phyloP scores from a whole-genome alignment of 2,113 vertebrate genomes.

The Oreotrochilus melanogaster region DNA sequence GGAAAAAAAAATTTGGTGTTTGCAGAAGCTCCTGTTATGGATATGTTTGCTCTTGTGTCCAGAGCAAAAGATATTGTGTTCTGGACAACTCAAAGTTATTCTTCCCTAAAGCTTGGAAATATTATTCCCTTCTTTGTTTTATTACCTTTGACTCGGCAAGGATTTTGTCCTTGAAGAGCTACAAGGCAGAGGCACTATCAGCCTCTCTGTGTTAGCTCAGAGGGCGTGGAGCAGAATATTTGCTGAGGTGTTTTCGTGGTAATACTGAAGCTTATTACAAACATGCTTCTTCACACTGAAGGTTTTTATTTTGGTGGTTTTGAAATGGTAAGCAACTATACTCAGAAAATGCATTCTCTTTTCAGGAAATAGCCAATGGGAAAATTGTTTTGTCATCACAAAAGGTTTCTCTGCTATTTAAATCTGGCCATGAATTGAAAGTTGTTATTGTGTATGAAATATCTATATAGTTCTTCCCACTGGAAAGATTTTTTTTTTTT shows the following conservation, averaged over 20 bases:
- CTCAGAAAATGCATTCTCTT: neutral
- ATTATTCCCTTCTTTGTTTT: neutral
- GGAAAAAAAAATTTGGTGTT: neutral
- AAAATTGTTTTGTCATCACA: neutral
- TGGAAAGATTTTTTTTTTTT: neutral
- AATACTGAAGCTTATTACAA: neutral
- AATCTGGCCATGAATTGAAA: neutral
- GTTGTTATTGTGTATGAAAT: neutral
- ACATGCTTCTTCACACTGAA: neutral
- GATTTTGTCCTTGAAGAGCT: constrained; percentile 20
- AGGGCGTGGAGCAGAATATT: neutral
- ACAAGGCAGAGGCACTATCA: constrained; percentile 1
- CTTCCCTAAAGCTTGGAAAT: constrained; percentile 9
- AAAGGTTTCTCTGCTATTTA: neutral
- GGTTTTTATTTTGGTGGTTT: constrained; percentile 10
- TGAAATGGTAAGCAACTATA: constrained; percentile 1
- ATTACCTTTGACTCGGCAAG: neutral
- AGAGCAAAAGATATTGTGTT: neutral
- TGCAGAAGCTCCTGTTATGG: neutral
- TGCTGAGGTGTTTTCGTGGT: constrained; percentile 9
- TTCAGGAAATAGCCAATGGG: neutral
- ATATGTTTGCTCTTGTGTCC: neutral
- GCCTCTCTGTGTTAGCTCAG: neutral
- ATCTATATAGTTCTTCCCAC: neutral
- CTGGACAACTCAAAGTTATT: neutral